phyloP scores from a whole-genome alignment of 2,113 vertebrate species.

The Gadus macrocephalus region DNA sequence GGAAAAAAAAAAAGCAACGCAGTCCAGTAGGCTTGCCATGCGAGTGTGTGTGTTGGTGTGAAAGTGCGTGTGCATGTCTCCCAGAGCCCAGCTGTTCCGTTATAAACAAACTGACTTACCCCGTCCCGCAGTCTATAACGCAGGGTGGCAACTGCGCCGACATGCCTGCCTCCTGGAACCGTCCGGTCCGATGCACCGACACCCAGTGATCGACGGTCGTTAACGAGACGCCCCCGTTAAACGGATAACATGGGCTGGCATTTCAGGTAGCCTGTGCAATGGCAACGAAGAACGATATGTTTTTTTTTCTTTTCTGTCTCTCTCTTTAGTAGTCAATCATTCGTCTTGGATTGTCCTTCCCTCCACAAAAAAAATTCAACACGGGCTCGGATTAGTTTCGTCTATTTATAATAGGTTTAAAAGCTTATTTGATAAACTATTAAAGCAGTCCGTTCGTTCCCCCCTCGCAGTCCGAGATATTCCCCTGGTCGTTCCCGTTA shows the following conservation, averaged over 20 bases:
- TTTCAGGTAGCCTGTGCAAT: too few relatives aligned
- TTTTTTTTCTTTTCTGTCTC: too few relatives aligned
- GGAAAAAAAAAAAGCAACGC: not conserved
- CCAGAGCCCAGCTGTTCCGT: not conserved
- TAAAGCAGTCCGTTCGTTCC: too few relatives aligned
- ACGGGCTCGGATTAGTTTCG: not conserved
- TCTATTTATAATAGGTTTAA: too few relatives aligned
- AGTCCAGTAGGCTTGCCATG: not conserved
- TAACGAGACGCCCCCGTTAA: too few relatives aligned
- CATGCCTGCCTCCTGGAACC: constrained; percentile 67
- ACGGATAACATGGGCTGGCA: too few relatives aligned
- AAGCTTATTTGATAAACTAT: too few relatives aligned
- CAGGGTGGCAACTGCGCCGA: constrained; percentile 86
- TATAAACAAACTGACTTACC: constrained; percentile 63
- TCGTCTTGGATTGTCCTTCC: too few relatives aligned
- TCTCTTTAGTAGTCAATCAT: too few relatives aligned
- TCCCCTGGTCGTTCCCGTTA: not conserved
- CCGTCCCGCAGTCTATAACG: constrained; percentile 91
- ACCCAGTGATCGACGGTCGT: not conserved
- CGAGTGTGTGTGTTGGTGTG: not conserved
- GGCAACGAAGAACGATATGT: too few relatives aligned
- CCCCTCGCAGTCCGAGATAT: not conserved
- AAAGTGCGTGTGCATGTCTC: not conserved
- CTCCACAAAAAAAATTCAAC: not conserved
- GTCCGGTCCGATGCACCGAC: constrained; percentile 3